A percentile compares a stretch with the other conserved stretches of the same genome.
Evolutionary conservation across 2,113 vertebrate genomes (phyloP).

Genomic region (Columba livia): DNA sequence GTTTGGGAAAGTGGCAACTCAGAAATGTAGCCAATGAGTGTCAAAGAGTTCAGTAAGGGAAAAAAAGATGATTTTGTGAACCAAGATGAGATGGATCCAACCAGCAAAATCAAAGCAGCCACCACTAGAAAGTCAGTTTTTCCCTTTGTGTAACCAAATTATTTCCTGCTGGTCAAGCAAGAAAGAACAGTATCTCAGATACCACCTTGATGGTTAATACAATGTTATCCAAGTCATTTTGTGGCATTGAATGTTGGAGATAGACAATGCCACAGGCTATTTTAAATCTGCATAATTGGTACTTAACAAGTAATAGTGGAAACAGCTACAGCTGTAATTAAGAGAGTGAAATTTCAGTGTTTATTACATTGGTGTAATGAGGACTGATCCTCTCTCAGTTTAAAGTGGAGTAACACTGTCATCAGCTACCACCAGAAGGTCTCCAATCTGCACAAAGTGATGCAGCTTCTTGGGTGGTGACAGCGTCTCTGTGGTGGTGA

Average conservation of each 20-base stretch:
- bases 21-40: rapidly evolving
- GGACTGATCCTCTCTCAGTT: not conserved
- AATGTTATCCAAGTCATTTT: not conserved
- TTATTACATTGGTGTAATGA: not conserved
- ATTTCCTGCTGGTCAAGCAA: not conserved
- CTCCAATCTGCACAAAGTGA: not conserved
- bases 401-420: not conserved
- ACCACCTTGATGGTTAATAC: not conserved
- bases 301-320: not conserved
- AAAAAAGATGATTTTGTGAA: not conserved
- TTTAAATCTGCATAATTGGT: conserved; percentile 20
- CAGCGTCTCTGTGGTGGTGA: rapidly evolving
- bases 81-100: not conserved
- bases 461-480: too few relatives aligned
- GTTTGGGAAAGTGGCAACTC: not conserved
- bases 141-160: not conserved
- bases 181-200: not conserved
- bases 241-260: not conserved
- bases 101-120: not conserved
- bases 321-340: not conserved
- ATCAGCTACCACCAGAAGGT: not conserved
- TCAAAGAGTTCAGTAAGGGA: not conserved
- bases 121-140: not conserved
- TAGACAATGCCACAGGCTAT: not conserved
- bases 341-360: not conserved